Conservation (phyloP, 2,888 invertebrate genomes). For the Lepidocyrtoides sp. region DNA sequence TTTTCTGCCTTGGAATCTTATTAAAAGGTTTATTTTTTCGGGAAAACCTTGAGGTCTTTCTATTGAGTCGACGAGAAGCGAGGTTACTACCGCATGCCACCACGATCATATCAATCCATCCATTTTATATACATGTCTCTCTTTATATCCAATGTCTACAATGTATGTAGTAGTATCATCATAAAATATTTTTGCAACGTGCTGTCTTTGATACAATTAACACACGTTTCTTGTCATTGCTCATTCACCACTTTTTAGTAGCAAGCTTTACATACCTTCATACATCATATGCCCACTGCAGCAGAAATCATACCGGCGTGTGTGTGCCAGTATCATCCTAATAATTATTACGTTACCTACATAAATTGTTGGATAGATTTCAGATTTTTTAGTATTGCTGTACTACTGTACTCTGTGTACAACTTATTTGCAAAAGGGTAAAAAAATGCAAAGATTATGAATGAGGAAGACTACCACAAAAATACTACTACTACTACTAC, state of each 20-base stretch:
- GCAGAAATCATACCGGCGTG: not conserved
- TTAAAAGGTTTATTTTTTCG: constrained; percentile 72
- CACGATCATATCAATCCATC: constrained; percentile 36
- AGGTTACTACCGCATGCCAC: constrained; percentile 79
- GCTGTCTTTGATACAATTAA: not conserved
- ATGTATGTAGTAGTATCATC: too few relatives aligned
- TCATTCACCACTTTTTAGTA: too few relatives aligned
- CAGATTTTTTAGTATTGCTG: not conserved
- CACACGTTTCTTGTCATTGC: constrained; percentile 15
- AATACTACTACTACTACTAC: too few relatives aligned
- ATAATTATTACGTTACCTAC: not conserved
- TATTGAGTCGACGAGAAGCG: constrained; percentile 59
- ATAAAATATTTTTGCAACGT: too few relatives aligned
- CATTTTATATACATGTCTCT: not conserved
- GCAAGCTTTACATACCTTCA: too few relatives aligned
- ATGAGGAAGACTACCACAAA: constrained; percentile 55
- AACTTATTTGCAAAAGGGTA: not conserved
- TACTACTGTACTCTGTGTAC: not conserved
- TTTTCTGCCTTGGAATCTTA: constrained; percentile 62
- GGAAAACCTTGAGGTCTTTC: constrained; percentile 77
- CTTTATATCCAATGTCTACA: too few relatives aligned
- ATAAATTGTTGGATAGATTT: not conserved
- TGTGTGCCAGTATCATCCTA: not conserved
- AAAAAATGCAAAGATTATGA: constrained; percentile 9
- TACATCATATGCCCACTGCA: not conserved